Percentiles rank a stretch among this genome's conserved stretches.
These are phyloP conservation scores for Propithecus deckenii DNA, from an alignment of 2,797 vertebrate genomes.

Conservation along the genomic window DNA sequence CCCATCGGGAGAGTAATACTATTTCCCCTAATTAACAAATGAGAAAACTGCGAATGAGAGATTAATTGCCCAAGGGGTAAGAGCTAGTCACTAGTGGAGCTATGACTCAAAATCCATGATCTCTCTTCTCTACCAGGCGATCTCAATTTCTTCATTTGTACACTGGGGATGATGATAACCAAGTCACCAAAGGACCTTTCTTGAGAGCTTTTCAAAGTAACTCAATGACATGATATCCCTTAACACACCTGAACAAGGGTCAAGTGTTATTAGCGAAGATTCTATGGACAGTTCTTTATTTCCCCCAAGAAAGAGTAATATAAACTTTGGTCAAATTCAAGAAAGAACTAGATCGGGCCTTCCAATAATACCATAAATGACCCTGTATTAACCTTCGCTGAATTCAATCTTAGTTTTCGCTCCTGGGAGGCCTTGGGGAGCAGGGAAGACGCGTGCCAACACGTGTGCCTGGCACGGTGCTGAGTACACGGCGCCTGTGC, in stretches of 20 bases:
- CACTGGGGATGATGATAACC: neutral
- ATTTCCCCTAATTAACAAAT: neutral
- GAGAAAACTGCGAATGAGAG: neutral
- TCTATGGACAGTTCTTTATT: neutral
- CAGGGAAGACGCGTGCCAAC: neutral
- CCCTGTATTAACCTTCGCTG: neutral
- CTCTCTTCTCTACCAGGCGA: too few relatives aligned
- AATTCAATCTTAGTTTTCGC: neutral
- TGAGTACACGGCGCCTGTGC: neutral
- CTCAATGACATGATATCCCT: neutral
- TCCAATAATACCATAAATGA: neutral
- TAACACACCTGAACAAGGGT: neutral
- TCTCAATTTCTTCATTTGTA: neutral
- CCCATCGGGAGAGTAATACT: fast-evolving
- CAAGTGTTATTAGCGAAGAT: neutral
- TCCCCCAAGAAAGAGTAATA: neutral
- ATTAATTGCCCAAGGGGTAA: neutral
- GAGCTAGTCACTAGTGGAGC: neutral
- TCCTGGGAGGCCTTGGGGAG: neutral
- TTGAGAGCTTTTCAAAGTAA: neutral
- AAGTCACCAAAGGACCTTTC: neutral
- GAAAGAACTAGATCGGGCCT: neutral
- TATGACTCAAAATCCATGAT: neutral
- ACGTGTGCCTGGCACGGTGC: neutral
- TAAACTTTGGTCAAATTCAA: neutral